Base-by-base conservation (phyloP, 2,888 invertebrate species). In the Steinernema carpocapsae region DNA sequence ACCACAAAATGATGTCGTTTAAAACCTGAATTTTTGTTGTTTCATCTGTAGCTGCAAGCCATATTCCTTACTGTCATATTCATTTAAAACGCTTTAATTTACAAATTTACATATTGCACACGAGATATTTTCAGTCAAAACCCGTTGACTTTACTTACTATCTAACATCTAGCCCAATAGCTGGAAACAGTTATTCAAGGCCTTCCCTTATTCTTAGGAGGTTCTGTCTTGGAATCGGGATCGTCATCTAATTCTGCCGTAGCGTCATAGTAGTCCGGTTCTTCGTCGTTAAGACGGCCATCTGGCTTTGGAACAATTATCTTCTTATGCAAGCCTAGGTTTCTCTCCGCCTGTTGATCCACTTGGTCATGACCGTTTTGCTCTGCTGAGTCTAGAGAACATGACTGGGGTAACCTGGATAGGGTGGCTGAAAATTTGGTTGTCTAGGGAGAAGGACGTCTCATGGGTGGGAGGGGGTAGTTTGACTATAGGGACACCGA, bases 311-410 rank as follows among this genome's bases (percentile, higher is more conserved):
- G 64, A 1, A 17, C 32, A 7, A n/a, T 17, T 1, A 19, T 32
- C 32, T 64, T 64, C 29, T 19, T 10, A 32, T 32, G 17, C 17
- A 64, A 17, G 4, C 32, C 32, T 3, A 64, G 64, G 14, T n/a
- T 64, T n/a, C 64, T 64, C 26, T 64, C 64, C 64, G 64, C 64
- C 14, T 64, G 64, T 4, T 29, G 64, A n/a, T 64, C 64, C 17
- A 64, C 32, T 37, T 64, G 32, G 26, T 64, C 64, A 19, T 64
- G 64, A 29, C 17, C 64, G 64, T n/a, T 64, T 64, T 3, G 64
- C 64, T 64, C 64, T 29, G 64, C 14, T 64, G 29, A 64, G 37
- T n/a, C 32, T 64, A 12, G 17, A 32, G 17, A 64, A 64, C 64
- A 64, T 64, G 29, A 64, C 32, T 37, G 64, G 64, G 29, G 64